Conservation (phyloP, 64 coral and sea anemone species). For the Pocillopora verrucosa region DNA sequence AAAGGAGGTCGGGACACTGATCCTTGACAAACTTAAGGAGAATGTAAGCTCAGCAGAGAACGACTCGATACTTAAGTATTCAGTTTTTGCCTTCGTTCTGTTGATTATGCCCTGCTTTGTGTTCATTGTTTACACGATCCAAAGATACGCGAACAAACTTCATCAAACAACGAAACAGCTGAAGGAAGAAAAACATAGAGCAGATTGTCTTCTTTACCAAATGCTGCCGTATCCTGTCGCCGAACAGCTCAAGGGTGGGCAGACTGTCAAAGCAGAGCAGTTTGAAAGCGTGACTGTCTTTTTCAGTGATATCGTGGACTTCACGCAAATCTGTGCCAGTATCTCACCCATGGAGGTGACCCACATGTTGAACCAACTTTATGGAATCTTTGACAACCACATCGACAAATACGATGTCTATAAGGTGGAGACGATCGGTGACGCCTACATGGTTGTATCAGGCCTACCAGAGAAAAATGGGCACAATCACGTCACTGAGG, state of each 20-base stretch:
- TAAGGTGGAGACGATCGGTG: constrained; percentile 71
- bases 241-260: constrained; percentile 71
- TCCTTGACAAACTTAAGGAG: neutral
- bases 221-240: constrained; percentile 81
- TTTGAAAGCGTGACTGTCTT: constrained; percentile 89
- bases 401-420: constrained; percentile 69
- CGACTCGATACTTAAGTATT: neutral
- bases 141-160: constrained; percentile 51
- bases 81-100: constrained; percentile 35
- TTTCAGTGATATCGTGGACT: constrained; percentile 84
- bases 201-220: constrained; percentile 65
- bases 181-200: constrained; percentile 73
- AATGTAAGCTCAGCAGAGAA: neutral
- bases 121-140: constrained; percentile 61
- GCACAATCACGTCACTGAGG: constrained; percentile 36
- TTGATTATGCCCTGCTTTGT: constrained; percentile 44
- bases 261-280: constrained; percentile 66
- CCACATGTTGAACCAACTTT: constrained; percentile 64
- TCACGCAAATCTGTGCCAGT: constrained; percentile 76
- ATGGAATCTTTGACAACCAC: constrained; percentile 57
- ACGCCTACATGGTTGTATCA: constrained; percentile 65
- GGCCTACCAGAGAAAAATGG: constrained; percentile 54
- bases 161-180: constrained; percentile 51
- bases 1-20: neutral
- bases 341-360: constrained; percentile 78